These are phyloP conservation scores for Cygnus olor DNA, from an alignment of 2,797 vertebrate species.

Conservation along the genomic window DNA sequence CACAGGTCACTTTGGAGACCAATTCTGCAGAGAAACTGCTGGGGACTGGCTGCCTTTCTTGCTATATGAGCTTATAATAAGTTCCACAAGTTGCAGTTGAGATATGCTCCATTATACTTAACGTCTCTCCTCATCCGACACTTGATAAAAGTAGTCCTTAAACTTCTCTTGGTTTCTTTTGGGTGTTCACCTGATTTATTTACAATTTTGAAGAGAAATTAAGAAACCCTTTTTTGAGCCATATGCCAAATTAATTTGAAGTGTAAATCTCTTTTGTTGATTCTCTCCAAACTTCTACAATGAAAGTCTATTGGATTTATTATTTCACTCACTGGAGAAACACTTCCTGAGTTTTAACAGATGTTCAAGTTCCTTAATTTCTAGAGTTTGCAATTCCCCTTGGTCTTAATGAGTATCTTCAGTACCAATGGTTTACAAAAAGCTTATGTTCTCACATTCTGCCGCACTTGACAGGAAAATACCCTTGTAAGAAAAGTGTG, in stretches of 20 bases:
- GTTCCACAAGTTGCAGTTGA: not conserved
- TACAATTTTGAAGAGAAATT: constrained; percentile 44
- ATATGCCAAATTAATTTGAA: constrained; percentile 62
- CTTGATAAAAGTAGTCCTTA: not conserved
- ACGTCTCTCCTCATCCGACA: not conserved
- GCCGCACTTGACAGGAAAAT: not conserved
- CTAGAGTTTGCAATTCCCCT: constrained; percentile 28
- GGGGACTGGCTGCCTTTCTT: not conserved
- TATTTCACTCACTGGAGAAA: constrained; percentile 50
- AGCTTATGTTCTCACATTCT: not conserved
- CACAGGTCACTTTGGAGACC: fast-evolving
- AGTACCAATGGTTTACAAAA: constrained; percentile 21
- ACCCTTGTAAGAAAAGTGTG: not conserved
- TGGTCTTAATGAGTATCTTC: constrained; percentile 35
- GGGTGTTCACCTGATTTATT: constrained; percentile 14
- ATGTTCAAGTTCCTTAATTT: constrained; percentile 54
- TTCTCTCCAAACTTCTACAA: constrained; percentile 32
- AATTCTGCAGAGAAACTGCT: not conserved
- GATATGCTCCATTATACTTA: not conserved
- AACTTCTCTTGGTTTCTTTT: constrained; percentile 6
- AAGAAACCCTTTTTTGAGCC: not conserved
- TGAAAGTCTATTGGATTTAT: constrained; percentile 46
- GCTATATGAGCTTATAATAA: not conserved
- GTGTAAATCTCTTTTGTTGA: constrained; percentile 40
- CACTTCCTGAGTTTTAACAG: constrained; percentile 52